phyloP scores from a whole-genome alignment of 2,113 vertebrate genomes.

The Halichoeres trimaculatus region DNA sequence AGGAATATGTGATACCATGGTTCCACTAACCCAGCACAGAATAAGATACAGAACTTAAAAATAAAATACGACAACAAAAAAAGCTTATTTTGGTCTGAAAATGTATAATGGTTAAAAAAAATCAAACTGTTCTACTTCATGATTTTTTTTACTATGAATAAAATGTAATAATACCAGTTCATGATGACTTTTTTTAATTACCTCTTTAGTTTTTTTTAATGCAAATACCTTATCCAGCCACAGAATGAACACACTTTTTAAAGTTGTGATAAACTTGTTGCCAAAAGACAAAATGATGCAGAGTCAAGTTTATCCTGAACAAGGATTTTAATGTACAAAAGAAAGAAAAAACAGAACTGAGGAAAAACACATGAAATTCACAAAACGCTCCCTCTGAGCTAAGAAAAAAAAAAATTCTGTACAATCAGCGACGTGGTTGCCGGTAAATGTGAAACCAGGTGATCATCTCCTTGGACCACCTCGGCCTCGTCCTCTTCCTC shows the following conservation, averaged over 20 bases:
- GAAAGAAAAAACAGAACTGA: constrained; percentile 24
- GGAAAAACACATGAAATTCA: constrained; percentile 53
- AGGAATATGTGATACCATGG: too few relatives aligned
- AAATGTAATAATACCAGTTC: neutral
- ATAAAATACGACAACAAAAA: too few relatives aligned
- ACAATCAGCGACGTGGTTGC: constrained; percentile 79
- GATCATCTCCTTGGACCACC: constrained; percentile 95
- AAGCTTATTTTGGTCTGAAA: too few relatives aligned
- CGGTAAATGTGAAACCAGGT: constrained; percentile 33
- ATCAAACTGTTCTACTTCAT: too few relatives aligned
- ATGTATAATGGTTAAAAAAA: too few relatives aligned
- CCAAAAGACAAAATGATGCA: constrained; percentile 30
- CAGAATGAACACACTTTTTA: neutral
- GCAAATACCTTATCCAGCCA: constrained; percentile 22
- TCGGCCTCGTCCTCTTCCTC: constrained; percentile 90
- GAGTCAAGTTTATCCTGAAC: constrained; percentile 39
- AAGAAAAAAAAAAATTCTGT: constrained; percentile 81
- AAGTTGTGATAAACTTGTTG: constrained; percentile 23
- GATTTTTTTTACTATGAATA: too few relatives aligned
- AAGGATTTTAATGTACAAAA: constrained; percentile 84
- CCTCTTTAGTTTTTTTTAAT: neutral
- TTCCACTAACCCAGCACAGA: too few relatives aligned
- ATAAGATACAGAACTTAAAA: too few relatives aligned
- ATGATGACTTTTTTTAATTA: neutral
- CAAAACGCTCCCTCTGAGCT: constrained; percentile 54